Conservation (phyloP, 2,113 vertebrate species). For the Alethe diademata region DNA sequence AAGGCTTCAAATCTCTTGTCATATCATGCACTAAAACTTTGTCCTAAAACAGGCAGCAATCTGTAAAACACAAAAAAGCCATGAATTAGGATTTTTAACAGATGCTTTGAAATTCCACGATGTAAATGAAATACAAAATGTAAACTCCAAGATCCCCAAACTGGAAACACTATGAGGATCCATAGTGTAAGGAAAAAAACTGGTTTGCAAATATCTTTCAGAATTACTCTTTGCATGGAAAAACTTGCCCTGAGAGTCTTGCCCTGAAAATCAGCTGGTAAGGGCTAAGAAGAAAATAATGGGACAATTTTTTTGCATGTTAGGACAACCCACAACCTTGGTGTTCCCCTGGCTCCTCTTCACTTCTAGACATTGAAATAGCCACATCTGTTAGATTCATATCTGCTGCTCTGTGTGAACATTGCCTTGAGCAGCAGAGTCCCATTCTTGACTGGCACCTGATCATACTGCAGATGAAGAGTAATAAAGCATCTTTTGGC, state of each 20-base stretch:
- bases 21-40: not conserved
- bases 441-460: not conserved
- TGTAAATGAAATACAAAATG: not conserved
- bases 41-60: not conserved
- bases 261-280: not conserved
- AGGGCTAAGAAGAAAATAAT: not conserved
- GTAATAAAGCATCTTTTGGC: not conserved
- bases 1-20: not conserved
- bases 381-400: not conserved
- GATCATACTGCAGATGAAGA: not conserved
- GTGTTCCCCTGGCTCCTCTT: not conserved
- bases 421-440: not conserved
- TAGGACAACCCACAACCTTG: not conserved
- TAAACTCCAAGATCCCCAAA: not conserved
- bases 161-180: not conserved
- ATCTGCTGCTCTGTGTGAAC: not conserved
- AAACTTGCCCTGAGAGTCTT: not conserved
- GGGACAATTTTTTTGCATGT: not conserved
- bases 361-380: not conserved
- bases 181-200: not conserved
- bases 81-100: not conserved
- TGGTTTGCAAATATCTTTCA: not conserved
- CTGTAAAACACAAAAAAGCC: not conserved
- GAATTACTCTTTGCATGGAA: not conserved
- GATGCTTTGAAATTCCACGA: not conserved